Conservation (phyloP, 2,888 invertebrate genomes). For the Ceratothoa steindachneri region DNA sequence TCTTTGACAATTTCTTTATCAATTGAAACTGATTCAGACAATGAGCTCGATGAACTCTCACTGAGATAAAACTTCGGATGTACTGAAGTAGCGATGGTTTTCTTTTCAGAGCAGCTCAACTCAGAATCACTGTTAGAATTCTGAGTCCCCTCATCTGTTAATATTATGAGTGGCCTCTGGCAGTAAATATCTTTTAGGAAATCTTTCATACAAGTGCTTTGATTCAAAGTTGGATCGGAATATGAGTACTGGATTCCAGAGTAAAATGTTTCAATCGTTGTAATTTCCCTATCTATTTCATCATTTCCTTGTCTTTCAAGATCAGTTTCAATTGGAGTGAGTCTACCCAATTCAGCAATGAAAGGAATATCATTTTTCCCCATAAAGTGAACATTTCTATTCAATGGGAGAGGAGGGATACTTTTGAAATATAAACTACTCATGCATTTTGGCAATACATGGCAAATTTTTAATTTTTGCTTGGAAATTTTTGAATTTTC, state of each 20-base stretch:
- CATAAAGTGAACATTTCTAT: background rate
- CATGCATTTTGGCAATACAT: too few species aligned
- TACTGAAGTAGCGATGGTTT: background rate
- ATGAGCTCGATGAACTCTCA: background rate
- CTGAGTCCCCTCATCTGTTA: background rate
- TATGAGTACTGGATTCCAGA: constrained; percentile 19
- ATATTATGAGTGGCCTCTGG: background rate
- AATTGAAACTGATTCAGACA: background rate
- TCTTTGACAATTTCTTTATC: too few species aligned
- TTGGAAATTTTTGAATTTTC: too few species aligned
- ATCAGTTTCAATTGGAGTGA: background rate
- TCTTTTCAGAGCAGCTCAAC: background rate
- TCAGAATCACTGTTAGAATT: background rate
- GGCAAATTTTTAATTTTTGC: too few species aligned
- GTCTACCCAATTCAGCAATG: background rate
- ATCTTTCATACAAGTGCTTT: constrained; percentile 10
- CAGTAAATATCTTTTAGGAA: constrained; percentile 15
- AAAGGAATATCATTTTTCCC: background rate
- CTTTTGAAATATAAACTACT: background rate
- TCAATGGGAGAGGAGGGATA: background rate
- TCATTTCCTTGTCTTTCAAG: constrained; percentile 15
- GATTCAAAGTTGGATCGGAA: constrained; percentile 38
- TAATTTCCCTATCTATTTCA: constrained; percentile 24
- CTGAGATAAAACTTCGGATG: background rate
- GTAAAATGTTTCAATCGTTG: constrained; percentile 30